Percentiles rank a stretch among this genome's conserved stretches.
These are phyloP conservation scores for Chymomyza costata DNA, from an alignment of 1,140 invertebrate genomes.

Conservation along the genomic window DNA sequence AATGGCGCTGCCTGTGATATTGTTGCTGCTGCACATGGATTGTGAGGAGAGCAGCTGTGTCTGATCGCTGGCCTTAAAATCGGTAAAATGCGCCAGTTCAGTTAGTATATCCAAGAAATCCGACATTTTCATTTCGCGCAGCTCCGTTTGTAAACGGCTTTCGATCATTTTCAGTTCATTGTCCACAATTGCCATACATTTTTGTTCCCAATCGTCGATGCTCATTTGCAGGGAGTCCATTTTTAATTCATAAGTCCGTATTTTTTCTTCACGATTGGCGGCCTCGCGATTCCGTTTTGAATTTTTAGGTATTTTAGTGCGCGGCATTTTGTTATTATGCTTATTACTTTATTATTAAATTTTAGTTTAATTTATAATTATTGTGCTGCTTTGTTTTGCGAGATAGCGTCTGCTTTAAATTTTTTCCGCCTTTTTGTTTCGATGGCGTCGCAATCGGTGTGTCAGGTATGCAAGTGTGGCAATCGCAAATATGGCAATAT, in stretches of 20 bases:
- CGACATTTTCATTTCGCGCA: slow-evolving; percentile 47
- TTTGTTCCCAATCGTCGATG: slow-evolving; percentile 44
- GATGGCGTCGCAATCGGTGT: too few species aligned
- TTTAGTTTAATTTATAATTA: too few species aligned
- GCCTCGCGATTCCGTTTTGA: slow-evolving; percentile 67
- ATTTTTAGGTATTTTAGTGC: slow-evolving; percentile 69
- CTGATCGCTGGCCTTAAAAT: slow-evolving; percentile 57
- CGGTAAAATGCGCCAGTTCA: slow-evolving; percentile 29
- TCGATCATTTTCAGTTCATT: slow-evolving; percentile 27
- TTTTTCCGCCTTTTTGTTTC: too few species aligned
- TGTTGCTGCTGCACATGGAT: slow-evolving; percentile 31
- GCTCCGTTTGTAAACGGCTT: slow-evolving; percentile 30
- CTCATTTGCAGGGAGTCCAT: slow-evolving; percentile 42
- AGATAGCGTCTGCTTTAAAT: too few species aligned
- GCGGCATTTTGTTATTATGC: slow-evolving; percentile 50
- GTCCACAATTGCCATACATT: slow-evolving; percentile 32
- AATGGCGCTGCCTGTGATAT: slow-evolving; percentile 22
- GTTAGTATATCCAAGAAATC: slow-evolving; percentile 34
- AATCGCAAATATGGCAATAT: too few species aligned
- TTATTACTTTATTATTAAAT: background rate
- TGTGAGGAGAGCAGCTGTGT: slow-evolving; percentile 39
- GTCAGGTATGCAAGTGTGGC: too few species aligned
- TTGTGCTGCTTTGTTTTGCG: too few species aligned
- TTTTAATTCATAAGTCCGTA: slow-evolving; percentile 57
- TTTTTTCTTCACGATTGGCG: slow-evolving; percentile 61